Evolutionary conservation across 2,888 invertebrate species (phyloP).

Genomic region (Deroplatys truncata): DNA sequence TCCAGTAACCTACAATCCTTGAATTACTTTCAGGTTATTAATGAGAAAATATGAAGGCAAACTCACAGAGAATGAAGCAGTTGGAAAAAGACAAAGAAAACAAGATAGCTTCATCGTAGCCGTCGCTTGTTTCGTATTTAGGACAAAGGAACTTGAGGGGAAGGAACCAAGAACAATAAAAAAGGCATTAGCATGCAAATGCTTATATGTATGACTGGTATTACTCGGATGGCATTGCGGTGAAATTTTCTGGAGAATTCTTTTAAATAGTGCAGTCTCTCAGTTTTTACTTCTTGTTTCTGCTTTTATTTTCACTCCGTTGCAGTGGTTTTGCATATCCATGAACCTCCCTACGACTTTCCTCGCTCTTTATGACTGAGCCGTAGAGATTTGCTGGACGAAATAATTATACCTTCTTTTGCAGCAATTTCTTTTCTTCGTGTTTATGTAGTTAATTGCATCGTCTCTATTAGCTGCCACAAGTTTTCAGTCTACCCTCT

Average conservation of each 20-base stretch:
- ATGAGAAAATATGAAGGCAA: too few species aligned
- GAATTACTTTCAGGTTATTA: too few species aligned
- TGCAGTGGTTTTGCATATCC: not conserved
- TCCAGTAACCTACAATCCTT: too few species aligned
- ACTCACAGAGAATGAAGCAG: not conserved
- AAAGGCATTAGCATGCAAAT: not conserved
- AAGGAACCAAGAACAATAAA: not conserved
- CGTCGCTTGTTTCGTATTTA: not conserved
- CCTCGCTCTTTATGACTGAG: too few species aligned
- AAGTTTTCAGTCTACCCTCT: too few species aligned
- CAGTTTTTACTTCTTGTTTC: not conserved
- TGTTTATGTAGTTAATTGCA: too few species aligned
- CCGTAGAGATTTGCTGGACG: not conserved
- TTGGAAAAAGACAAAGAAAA: too few species aligned
- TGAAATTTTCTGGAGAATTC: not conserved
- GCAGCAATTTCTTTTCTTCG: too few species aligned
- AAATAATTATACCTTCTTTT: not conserved
- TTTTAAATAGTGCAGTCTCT: not conserved
- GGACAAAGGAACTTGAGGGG: not conserved
- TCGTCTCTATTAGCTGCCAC: too few species aligned
- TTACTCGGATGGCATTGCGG: not conserved
- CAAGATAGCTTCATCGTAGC: too few species aligned
- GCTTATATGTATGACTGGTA: not conserved
- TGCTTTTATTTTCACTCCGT: not conserved
- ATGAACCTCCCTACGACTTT: not conserved